Evolutionary conservation across 2,113 vertebrate genomes (phyloP), one percentile per base, ranked within the genome.

Genomic region (Myrmecophaga tridactyla): DNA sequence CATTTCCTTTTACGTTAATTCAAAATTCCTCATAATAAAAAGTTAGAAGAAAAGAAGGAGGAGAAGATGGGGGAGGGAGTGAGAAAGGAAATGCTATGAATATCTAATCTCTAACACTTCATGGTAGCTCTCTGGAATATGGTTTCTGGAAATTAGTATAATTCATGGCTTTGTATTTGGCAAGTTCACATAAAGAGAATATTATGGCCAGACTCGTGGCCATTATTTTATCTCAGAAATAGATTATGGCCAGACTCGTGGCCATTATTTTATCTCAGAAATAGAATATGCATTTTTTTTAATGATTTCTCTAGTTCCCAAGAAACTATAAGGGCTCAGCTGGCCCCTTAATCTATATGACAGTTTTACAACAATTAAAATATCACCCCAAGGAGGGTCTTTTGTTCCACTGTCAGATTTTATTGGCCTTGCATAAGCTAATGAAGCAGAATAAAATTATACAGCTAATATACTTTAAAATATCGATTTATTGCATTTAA

Each of bases 301-400:
- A 95, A 97, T 97, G 53, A 97, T 29, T 97, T 96, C 95, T 96
- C 96, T 97, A 97, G 77, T 85, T 65, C 43, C 83, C 97, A 96
- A 96, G 94, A 96, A 97, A 96, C 91, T 95, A 60, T 94, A 92
- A 95, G 94, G 94, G 93, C 95, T 98, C 91, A 90, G 86, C 96
- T 98, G 97, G 97, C 82, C 91, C 96, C 96, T 98, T 98, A 98
- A 98, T 98, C 97, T 97, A 97, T 91, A 96, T 97, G 97, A 98
- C 98, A 98, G 96, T 98, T 98, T 98, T 98, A 98, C 98, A 97
- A 97, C 98, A 98, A 98, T 98, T 98, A 98, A 98, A 98, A 97
- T 97, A 98, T 95, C 97, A 98, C 97, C 95, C 96, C 95, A 96
- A 98, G 96, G 97, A 97, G 93, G 88, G 81, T 90, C 77, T 98